phyloP scores from a whole-genome alignment of 2,888 invertebrate genomes.

The Papilio gigon region DNA sequence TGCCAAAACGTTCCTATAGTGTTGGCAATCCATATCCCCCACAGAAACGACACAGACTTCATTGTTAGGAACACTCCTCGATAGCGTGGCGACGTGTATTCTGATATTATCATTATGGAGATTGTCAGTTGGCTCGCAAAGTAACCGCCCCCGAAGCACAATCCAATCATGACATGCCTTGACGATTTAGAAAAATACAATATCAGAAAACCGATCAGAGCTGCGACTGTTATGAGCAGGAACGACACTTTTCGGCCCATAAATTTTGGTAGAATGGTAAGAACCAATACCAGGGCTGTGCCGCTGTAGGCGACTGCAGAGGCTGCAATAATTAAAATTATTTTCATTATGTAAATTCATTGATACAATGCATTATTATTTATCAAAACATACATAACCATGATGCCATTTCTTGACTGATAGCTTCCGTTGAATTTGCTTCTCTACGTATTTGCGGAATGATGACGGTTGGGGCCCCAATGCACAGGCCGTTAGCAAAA shows the following conservation, averaged over 20 bases:
- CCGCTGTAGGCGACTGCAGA: conserved; percentile 29
- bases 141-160: conserved; percentile 42
- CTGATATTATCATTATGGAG: conserved; percentile 44
- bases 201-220: conserved; percentile 38
- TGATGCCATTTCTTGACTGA: conserved; percentile 36
- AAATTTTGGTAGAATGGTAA: conserved; percentile 17
- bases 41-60: conserved; percentile 44
- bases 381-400: conserved; percentile 33
- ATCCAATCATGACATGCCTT: conserved; percentile 44
- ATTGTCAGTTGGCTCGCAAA: conserved; percentile 38
- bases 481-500: conserved; percentile 27
- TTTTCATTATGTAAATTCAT: neutral
- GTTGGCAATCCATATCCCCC: conserved; percentile 46
- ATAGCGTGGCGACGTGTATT: conserved; percentile 43
- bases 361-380: neutral
- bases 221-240: conserved; percentile 8
- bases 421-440: conserved; percentile 33
- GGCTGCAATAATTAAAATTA: conserved; percentile 29
- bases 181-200: conserved; percentile 44
- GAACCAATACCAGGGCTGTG: conserved; percentile 3
- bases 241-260: conserved; percentile 27
- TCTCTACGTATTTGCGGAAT: conserved; percentile 40
- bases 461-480: conserved; percentile 39
- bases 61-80: conserved; percentile 45
- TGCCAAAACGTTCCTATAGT: conserved; percentile 45